Evolutionary conservation across 2,113 vertebrate species (phyloP).

Genomic region (Uropsilus gracilis): DNA sequence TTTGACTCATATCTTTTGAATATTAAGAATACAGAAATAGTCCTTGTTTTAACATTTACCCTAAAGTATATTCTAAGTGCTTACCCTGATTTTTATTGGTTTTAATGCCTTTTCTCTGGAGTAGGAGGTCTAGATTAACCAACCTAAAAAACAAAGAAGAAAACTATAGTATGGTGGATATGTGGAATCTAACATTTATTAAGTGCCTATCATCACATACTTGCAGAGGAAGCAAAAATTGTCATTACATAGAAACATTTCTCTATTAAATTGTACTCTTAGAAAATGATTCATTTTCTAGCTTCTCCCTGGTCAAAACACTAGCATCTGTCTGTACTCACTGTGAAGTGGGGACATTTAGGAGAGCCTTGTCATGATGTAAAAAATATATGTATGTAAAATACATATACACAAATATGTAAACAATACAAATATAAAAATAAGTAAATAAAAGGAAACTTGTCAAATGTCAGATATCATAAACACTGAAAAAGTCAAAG

Average conservation of each 20-base stretch:
- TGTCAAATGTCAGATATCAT: neutral
- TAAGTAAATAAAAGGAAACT: too few species aligned
- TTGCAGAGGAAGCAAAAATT: neutral
- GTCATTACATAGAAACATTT: neutral
- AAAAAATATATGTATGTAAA: too few species aligned
- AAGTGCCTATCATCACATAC: neutral
- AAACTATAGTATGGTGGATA: neutral
- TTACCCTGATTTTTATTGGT: neutral
- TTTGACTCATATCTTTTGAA: slow-evolving; percentile 1
- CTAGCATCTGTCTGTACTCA: neutral
- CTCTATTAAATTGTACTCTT: neutral
- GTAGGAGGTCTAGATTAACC: neutral
- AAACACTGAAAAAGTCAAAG: neutral
- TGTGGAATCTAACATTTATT: neutral
- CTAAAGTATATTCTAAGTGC: neutral
- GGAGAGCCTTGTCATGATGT: too few species aligned
- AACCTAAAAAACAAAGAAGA: neutral
- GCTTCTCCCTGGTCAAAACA: neutral
- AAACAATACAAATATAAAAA: too few species aligned
- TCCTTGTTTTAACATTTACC: neutral
- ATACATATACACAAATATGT: too few species aligned
- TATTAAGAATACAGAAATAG: neutral
- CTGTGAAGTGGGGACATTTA: neutral
- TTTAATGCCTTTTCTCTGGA: neutral
- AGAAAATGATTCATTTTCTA: neutral